phyloP scores from a whole-genome alignment of 2,113 vertebrate species.

The Hippopotamus amphibius region DNA sequence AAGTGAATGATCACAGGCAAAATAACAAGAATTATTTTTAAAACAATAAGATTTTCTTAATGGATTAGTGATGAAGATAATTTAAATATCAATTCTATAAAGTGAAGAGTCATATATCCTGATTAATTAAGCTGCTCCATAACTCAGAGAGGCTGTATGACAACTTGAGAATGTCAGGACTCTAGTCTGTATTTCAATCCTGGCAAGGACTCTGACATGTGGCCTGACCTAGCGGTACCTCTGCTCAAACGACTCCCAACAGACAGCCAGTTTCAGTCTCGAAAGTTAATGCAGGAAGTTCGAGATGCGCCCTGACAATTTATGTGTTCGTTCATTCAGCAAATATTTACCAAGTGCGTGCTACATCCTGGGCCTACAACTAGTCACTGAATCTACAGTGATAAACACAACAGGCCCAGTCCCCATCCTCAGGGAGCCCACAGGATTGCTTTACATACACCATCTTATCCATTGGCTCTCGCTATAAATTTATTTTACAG shows the following conservation, averaged over 20 bases:
- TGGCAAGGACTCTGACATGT: not conserved
- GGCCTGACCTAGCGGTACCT: not conserved
- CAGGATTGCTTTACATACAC: not conserved
- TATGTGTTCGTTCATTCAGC: slow-evolving; percentile 33
- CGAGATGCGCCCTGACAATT: not conserved
- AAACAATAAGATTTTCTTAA: not conserved
- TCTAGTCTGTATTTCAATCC: not conserved
- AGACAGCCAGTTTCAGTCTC: not conserved
- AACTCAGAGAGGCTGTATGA: not conserved
- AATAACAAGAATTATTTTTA: not conserved
- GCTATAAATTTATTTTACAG: not conserved
- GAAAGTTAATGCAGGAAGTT: not conserved
- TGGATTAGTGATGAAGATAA: not conserved
- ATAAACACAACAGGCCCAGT: not conserved
- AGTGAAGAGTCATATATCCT: not conserved
- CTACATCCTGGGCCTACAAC: slow-evolving; percentile 11
- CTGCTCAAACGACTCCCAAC: not conserved
- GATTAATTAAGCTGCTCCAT: not conserved
- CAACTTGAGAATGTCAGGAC: not conserved
- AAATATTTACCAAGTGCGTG: slow-evolving; percentile 13
- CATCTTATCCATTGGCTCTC: not conserved
- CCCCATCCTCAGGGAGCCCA: not conserved
- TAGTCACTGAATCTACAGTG: not conserved
- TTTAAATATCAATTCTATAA: not conserved
- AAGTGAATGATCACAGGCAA: not conserved